phyloP scores from a whole-genome alignment of 2,888 invertebrate species.

The Eristalis intricaria region DNA sequence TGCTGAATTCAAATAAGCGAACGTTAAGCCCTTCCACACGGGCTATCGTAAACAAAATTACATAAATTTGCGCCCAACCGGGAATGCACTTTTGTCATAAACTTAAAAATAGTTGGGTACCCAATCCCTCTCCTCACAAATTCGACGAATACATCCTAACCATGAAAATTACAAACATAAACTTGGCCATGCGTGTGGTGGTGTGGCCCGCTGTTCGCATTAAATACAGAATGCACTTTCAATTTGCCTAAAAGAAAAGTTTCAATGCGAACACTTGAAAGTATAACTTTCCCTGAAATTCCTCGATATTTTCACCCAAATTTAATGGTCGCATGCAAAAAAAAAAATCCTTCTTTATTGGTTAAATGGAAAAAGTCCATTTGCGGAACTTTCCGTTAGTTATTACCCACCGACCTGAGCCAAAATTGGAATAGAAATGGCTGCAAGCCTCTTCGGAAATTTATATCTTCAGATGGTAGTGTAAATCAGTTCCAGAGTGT shows the following conservation, averaged over 20 bases:
- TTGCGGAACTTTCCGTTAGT: constrained; percentile 66
- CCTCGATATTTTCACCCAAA: constrained; percentile 64
- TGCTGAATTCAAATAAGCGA: too few relatives aligned
- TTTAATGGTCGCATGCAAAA: constrained; percentile 61
- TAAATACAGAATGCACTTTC: constrained; percentile 34
- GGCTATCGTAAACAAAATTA: too few relatives aligned
- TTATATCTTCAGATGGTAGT: constrained; percentile 57
- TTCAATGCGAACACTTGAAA: constrained; percentile 10
- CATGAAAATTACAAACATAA: background rate
- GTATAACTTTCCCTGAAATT: constrained; percentile 58
- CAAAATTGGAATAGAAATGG: constrained; percentile 58
- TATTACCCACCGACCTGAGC: constrained; percentile 61
- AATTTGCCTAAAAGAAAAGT: constrained; percentile 69
- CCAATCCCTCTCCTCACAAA: too few relatives aligned
- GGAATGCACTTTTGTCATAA: too few relatives aligned
- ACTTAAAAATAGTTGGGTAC: too few relatives aligned
- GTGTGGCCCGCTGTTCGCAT: background rate
- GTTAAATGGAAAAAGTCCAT: constrained; percentile 71
- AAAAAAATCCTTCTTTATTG: constrained; percentile 28
- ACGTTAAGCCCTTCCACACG: too few relatives aligned
- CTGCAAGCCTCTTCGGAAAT: constrained; percentile 49
- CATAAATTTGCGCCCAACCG: too few relatives aligned
- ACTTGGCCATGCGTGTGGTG: background rate
- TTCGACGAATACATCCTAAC: background rate
- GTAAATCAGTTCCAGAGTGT: constrained; percentile 54